Evolutionary conservation across 1,140 invertebrate genomes (phyloP), one percentile per base, ranked within the genome.

Genomic region (Calliphora vicina): DNA sequence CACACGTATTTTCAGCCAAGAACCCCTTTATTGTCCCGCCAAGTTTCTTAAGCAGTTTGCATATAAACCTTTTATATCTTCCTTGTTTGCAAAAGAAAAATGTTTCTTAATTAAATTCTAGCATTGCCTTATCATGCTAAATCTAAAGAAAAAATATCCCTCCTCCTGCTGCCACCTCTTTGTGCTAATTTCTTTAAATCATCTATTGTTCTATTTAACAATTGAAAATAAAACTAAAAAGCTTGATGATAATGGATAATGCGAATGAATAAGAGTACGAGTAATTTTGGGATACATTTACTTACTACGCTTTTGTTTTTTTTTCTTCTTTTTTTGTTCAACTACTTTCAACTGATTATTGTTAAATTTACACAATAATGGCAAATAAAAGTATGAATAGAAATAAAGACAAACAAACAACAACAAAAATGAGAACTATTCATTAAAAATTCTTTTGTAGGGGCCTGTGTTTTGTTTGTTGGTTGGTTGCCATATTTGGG

Each of bases 291-390:
- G 1, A 57, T n/a, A 57, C 45, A 17, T n/a, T 15, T 57, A 57
- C 45, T 15, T 57, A 57, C 45, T 35, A 35, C 4, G 35, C 10
- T 35, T 35, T 35, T 29, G 6, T 35, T 35, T 35, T 2, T 35
- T 35, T 35, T 35, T 35, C 4, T 8, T 35, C 35, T 35, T 35
- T 35, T 5, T 35, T 35, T 6, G 10, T 8, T 10, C 10, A 35
- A 35, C 6, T 57, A n/a, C 50, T 57, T 57, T 57, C 5, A n/a
- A n/a, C 15, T 57, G 15, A 57, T 57, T 57, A 57, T 57, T 57
- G 50, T 57, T n/a, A 57, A 57, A 57, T 57, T 57, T 57, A 57
- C 50, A 57, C 50, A 57, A 57, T 57, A 57, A n/a, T n/a, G n/a
- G 5, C n/a, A n/a, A n/a, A 17, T n/a, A n/a, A 57, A 57, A 57